phyloP scores from a whole-genome alignment of 2,888 invertebrate species.

The Linnaemya vulpina region DNA sequence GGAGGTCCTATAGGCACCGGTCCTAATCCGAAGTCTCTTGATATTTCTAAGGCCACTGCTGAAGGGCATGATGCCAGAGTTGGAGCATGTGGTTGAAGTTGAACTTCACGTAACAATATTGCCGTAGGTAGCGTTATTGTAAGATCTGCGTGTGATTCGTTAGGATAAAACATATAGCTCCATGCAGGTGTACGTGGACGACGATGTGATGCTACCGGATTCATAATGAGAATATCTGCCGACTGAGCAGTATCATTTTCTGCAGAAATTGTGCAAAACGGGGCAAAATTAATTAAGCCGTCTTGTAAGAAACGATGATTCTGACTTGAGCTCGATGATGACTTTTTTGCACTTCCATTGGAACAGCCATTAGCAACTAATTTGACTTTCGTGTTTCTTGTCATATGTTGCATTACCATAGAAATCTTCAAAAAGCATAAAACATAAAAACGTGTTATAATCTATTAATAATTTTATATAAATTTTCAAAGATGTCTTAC shows the following conservation, averaged over 20 bases:
- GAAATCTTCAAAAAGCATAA: conserved; percentile 77
- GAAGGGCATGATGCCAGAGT: conserved; percentile 94
- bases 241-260: conserved; percentile 94
- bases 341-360: conserved; percentile 79
- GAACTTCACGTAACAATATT: conserved; percentile 93
- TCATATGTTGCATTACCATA: conserved; percentile 87
- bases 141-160: conserved; percentile 94
- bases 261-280: conserved; percentile 91
- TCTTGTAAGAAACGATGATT: conserved; percentile 87
- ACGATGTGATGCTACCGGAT: conserved; percentile 90
- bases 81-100: conserved; percentile 92
- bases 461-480: not conserved
- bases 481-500: conserved; percentile 81
- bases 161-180: conserved; percentile 97
- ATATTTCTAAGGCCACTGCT: conserved; percentile 93
- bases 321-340: conserved; percentile 82
- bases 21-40: conserved; percentile 90
- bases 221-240: conserved; percentile 93
- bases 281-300: conserved; percentile 94
- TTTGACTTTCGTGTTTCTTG: conserved; percentile 83
- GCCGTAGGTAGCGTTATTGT: conserved; percentile 94
- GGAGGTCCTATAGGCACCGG: conserved; percentile 93
- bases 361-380: conserved; percentile 81
- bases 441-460: not conserved
- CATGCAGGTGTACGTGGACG: conserved; percentile 95